A percentile compares a stretch with the other conserved stretches of the same genome.
Evolutionary conservation across 53 echinoderm and acorn worm genomes (phyloP).

Genomic region (Echinometra lucunter): DNA sequence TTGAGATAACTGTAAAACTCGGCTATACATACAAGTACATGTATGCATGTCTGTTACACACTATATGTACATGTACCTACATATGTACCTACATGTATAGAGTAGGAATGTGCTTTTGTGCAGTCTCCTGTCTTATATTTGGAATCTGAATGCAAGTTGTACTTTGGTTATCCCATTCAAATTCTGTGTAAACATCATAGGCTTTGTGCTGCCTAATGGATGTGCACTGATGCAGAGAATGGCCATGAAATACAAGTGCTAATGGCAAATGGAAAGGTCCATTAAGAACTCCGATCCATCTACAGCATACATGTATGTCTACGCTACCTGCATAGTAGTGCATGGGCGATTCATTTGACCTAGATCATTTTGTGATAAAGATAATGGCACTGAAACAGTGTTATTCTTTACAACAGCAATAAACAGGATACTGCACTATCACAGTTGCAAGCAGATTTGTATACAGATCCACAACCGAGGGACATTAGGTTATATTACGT

Average conservation of each 20-base stretch:
- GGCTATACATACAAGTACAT: neutral
- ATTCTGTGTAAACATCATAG: neutral
- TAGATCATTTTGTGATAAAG: neutral
- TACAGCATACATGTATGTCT: neutral
- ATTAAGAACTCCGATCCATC: neutral
- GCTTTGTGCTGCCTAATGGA: neutral
- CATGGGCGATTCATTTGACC: neutral
- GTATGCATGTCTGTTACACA: neutral
- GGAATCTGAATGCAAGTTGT: neutral
- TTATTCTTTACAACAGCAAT: neutral
- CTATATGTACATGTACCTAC: neutral
- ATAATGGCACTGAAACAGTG: neutral
- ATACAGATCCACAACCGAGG: neutral
- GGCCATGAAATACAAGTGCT: neutral
- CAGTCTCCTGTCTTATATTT: neutral
- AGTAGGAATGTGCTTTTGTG: neutral
- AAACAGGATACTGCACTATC: neutral
- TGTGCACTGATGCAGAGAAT: conserved; percentile 29
- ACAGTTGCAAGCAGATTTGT: neutral
- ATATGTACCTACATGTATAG: neutral
- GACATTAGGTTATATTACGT: neutral
- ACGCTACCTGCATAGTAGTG: neutral
- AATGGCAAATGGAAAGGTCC: neutral
- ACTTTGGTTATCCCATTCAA: conserved; percentile 30
- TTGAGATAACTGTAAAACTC: neutral